Base-by-base conservation (phyloP, 2,113 vertebrate species). In the Maccullochella peelii region DNA sequence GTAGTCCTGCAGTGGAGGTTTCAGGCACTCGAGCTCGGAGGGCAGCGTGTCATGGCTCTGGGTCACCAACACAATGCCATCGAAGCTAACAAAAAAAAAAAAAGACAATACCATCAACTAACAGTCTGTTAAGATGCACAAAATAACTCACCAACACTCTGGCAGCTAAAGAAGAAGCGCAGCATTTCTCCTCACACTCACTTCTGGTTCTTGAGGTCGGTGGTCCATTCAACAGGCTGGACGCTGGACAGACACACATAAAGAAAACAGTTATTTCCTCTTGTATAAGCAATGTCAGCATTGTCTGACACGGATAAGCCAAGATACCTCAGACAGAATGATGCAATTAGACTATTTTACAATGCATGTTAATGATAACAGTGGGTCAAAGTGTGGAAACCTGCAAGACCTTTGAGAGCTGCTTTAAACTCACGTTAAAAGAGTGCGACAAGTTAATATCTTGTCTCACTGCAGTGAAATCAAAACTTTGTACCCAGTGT, bases 11-110 rank as follows among this genome's bases (percentile, higher is more conserved):
- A 96, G 92, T 0, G 94, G 93, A 5, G 78, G 89, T 79, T 94
- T 94, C 80, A 96, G 89, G 61, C 66, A 78, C 65, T 94, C 87
- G 1, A 96, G 93, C 58, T 94, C 83, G 5, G 66, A 1, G 5
- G 95, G 91, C 69, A 96, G 89, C 0, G 91, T 73, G 1, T 95
- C 93, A 80, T 91, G 69, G 77, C 82, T 89, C 71, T 94, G 91
- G 14, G 95, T 86, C 79, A 96, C 93, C 80, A 96, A 68, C 52
- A 96, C 80, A 10, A 96, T 73, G n/a, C 96, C 96, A 88, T 96
- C 96, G 59, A 92, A 96, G 73, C 95, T 95, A 58, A 55, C 59
- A 30, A 83, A 50, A 75, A 36, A 84, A 55, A 15, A 52, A 71
- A 36, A 80, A 70, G 5, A 72, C 30, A 50, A 12, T 0, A 55